Conservation (phyloP, 2,113 vertebrate genomes). For the Calonectris borealis region DNA sequence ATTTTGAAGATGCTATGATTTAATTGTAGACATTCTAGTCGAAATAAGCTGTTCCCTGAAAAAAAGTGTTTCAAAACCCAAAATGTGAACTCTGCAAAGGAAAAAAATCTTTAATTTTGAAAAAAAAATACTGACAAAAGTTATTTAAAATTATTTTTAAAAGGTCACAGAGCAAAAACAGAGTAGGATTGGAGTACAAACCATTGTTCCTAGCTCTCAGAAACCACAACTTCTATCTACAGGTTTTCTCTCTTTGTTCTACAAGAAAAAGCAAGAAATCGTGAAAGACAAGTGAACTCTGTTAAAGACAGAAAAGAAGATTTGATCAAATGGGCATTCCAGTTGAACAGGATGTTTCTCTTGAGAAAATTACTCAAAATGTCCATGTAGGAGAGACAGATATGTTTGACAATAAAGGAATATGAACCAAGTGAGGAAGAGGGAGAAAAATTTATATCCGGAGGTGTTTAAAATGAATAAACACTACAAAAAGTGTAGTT, state of each 20-base stretch:
- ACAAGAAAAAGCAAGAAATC: neutral
- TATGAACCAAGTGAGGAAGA: neutral
- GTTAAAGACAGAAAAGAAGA: neutral
- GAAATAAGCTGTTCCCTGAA: neutral
- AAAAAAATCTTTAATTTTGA: neutral
- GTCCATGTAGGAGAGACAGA: neutral
- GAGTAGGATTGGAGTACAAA: neutral
- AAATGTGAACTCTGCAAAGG: neutral
- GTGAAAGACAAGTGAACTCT: neutral
- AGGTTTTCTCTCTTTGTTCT: neutral
- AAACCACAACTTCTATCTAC: fast-evolving
- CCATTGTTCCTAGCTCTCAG: neutral
- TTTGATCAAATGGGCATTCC: neutral
- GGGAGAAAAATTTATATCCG: neutral
- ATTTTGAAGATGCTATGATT: neutral
- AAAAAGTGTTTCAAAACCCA: neutral
- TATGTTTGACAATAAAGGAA: neutral
- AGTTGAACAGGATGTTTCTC: neutral
- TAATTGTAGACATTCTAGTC: neutral
- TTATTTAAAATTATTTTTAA: neutral
- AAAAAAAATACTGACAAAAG: neutral
- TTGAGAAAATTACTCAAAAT: neutral
- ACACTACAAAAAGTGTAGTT: neutral
- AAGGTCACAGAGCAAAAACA: neutral
- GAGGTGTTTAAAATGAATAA: neutral